These are phyloP conservation scores for Marmota monax DNA, from an alignment of 2,113 vertebrate species.

Conservation along the genomic window DNA sequence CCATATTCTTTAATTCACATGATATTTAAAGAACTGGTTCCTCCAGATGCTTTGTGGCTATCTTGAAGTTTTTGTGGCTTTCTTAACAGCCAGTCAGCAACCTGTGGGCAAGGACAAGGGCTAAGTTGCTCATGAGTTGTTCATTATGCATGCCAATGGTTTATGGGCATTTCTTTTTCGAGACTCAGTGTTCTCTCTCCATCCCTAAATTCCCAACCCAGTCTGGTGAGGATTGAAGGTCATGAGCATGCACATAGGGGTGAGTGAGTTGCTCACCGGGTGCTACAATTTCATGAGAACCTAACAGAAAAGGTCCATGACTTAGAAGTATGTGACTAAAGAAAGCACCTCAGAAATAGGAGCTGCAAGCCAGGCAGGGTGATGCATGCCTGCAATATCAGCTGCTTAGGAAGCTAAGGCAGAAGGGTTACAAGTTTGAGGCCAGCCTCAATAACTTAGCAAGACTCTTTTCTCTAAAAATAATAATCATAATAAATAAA, in stretches of 20 bases:
- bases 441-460: no score
- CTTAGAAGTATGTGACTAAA: not conserved
- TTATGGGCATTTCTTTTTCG: not conserved
- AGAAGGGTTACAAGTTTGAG: no score
- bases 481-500: no score
- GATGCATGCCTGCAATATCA: no score
- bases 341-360: not conserved
- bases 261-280: not conserved
- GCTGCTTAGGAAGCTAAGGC: no score
- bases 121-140: not conserved
- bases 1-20: not conserved
- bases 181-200: not conserved
- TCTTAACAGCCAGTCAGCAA: not conserved
- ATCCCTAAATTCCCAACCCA: not conserved
- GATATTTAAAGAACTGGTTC: not conserved
- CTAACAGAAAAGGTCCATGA: not conserved
- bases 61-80: not conserved
- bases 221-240: not conserved
- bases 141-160: not conserved
- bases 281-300: not conserved
- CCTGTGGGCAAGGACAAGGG: not conserved
- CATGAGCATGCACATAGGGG: not conserved
- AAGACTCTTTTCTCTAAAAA: no score
- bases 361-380: not conserved
- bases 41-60: not conserved